Base-by-base conservation (phyloP, 1,140 invertebrate genomes). In the Aporrectodea caliginosa region DNA sequence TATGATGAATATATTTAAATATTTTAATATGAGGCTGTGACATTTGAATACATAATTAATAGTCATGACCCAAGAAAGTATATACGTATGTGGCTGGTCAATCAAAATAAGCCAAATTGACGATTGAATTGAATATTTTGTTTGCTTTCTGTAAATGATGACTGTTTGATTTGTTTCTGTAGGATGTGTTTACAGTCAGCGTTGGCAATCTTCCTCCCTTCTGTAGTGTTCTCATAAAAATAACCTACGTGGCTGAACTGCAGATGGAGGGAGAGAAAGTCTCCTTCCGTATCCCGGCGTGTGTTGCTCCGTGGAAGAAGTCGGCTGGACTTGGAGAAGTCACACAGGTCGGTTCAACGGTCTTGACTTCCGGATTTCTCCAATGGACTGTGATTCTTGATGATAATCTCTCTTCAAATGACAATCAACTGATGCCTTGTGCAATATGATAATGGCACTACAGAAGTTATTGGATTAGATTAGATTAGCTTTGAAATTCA, bases 201-300 rank as follows among this genome's bases (percentile, higher is more conserved):
- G 87, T 90, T 73, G 90, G 90, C 31, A 90, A 89, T 78, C 80
- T 90, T 2, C 89, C 89, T 22, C 83, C 89, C 0, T 82, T 84
- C 0, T 83, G 84, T n/a, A 81, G 81, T 29, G 89, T 87, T n/a
- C 79, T 89, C 2, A 88, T 90, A 30, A 89, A 89, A 78, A 89
- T 90, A 73, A 90, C 88, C 2, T 90, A 90, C 77, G 86, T 90
- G 6, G 84, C 88, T 1, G 90, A 90, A 81, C 83, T 90, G 31
- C 86, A 88, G 77, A 87, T 89, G 30, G 87, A 89, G 31, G 85
- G 84, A 33, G 87, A 87, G 74, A 81, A 85, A 14, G 86, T 90
- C 70, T 84, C 83, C 43, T 90, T 90, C 81, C 82, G 81, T 35
- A 78, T 90, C 14, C 89, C 89, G 2, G 85, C 85, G 12, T 85